A percentile compares a stretch with the other conserved stretches of the same genome.
These are phyloP conservation scores for Sapajus apella DNA, from an alignment of 2,113 vertebrate genomes.

Conservation along the genomic window DNA sequence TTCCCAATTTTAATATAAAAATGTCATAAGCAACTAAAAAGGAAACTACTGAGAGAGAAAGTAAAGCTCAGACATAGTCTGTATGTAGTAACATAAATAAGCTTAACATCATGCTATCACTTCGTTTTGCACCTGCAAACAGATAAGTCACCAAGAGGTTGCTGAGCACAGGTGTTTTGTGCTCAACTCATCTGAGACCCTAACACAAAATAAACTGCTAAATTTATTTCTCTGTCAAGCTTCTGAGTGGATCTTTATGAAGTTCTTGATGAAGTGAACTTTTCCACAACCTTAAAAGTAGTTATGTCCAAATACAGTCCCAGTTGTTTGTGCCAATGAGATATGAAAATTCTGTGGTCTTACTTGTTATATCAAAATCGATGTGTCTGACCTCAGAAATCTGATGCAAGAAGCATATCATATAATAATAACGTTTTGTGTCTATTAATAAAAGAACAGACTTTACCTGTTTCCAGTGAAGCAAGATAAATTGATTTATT, in stretches of 20 bases:
- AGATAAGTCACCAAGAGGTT: conserved; percentile 48
- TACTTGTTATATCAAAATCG: background rate
- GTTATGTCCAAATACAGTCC: background rate
- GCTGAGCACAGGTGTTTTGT: conserved; percentile 67
- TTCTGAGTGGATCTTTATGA: conserved; percentile 33
- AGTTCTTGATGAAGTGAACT: background rate
- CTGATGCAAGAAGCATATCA: background rate
- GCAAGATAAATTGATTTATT: conserved; percentile 30
- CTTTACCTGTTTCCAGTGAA: background rate
- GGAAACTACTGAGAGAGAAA: background rate
- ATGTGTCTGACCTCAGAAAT: conserved; percentile 24
- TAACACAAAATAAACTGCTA: conserved; percentile 48
- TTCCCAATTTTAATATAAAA: background rate
- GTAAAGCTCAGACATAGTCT: background rate
- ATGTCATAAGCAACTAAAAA: background rate
- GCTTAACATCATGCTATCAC: conserved; percentile 58
- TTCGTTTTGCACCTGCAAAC: conserved; percentile 63
- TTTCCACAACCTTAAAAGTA: conserved; percentile 24
- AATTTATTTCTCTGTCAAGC: conserved; percentile 19
- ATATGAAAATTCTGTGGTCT: background rate
- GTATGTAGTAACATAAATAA: conserved; percentile 34
- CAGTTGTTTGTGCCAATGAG: background rate
- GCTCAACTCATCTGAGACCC: conserved; percentile 58
- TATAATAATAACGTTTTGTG: background rate
- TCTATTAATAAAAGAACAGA: conserved; percentile 46